Percentiles rank a stretch among this genome's conserved stretches.
phyloP scores from a whole-genome alignment of 2,888 invertebrate species.

The Eupithecia vulgata region DNA sequence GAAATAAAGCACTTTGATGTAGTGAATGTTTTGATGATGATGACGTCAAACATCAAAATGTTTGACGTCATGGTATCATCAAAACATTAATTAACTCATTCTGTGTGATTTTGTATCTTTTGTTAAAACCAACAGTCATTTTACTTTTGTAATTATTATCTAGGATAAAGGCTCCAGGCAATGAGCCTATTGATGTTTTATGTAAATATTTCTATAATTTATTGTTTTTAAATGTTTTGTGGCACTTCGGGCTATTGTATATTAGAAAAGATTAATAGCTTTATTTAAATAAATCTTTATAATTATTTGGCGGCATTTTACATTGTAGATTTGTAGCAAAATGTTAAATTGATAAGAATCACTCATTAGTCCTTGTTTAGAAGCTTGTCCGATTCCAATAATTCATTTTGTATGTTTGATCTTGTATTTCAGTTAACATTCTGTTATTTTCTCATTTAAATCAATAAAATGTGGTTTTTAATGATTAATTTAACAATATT shows the following conservation, averaged over 20 bases:
- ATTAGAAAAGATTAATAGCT: conserved; percentile 14
- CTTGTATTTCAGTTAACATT: background rate
- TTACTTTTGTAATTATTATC: conserved; percentile 14
- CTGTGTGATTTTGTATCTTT: background rate
- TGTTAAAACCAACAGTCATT: background rate
- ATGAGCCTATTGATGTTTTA: conserved; percentile 37
- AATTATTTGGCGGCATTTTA: background rate
- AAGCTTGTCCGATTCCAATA: background rate
- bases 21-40: too few species aligned
- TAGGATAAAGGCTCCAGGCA: conserved; percentile 29
- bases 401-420: background rate
- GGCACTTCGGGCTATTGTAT: conserved; percentile 24
- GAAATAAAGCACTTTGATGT: too few species aligned
- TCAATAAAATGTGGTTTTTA: background rate
- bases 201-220: conserved; percentile 35
- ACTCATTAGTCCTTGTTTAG: background rate
- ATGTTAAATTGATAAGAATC: conserved; percentile 1
- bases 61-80: too few species aligned
- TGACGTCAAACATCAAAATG: too few species aligned
- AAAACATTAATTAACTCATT: background rate
- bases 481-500: background rate
- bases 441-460: background rate
- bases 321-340: background rate
- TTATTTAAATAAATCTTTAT: background rate
- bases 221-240: conserved; percentile 33